Evolutionary conservation across 2,888 invertebrate species (phyloP).

Genomic region (Ormyrus thymus): DNA sequence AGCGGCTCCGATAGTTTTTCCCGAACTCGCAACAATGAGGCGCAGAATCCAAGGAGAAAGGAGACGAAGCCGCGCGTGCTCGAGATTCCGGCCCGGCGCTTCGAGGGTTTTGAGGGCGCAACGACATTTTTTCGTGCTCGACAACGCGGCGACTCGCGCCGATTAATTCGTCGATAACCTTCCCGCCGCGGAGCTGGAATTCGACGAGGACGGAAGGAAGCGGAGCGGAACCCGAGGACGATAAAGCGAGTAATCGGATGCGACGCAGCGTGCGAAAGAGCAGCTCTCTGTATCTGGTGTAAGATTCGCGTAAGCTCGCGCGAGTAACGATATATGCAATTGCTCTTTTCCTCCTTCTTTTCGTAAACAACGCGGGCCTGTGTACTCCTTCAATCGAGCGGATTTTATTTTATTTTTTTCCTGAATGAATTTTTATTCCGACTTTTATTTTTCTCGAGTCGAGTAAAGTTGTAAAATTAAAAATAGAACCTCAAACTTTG

Average conservation of each 20-base stretch:
- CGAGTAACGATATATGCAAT: not conserved
- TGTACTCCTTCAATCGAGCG: not conserved
- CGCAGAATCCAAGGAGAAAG: not conserved
- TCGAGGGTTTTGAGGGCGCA: slow-evolving; percentile 32
- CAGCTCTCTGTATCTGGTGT: no score
- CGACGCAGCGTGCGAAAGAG: no score
- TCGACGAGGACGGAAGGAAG: no score
- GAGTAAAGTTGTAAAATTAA: no score
- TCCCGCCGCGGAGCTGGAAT: no score
- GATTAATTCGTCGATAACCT: no score
- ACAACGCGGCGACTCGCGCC: no score
- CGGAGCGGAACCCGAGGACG: no score
- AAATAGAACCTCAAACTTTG: no score
- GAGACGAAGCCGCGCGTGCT: slow-evolving; percentile 25
- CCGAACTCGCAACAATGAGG: not conserved
- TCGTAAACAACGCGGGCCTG: not conserved
- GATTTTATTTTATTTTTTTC: no score
- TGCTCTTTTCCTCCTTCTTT: slow-evolving; percentile 4
- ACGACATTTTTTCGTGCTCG: slow-evolving; percentile 24
- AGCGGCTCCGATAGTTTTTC: not conserved
- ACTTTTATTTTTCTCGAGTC: not conserved
- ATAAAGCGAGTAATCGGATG: no score
- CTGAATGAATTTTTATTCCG: not conserved
- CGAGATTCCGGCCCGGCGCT: slow-evolving; percentile 17
- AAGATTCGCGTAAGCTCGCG: not conserved